phyloP scores from a whole-genome alignment of 2,113 vertebrate species.

The Silurus asotus region DNA sequence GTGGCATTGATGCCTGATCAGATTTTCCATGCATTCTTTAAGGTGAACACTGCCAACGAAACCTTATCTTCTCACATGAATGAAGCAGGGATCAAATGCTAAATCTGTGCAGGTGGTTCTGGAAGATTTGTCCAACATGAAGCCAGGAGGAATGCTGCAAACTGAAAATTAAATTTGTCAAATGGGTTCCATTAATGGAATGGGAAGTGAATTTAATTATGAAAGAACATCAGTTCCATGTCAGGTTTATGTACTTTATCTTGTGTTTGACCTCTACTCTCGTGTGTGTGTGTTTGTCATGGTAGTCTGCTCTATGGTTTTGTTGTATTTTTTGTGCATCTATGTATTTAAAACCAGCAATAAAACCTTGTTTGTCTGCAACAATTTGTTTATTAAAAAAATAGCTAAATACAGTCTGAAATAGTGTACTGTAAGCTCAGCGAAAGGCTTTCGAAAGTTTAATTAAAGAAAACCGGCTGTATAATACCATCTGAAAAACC shows the following conservation, averaged over 20 bases:
- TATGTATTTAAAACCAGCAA: neutral
- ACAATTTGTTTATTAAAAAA: neutral
- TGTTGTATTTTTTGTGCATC: neutral
- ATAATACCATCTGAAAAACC: neutral
- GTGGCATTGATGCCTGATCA: constrained; percentile 18
- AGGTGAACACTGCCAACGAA: constrained; percentile 7
- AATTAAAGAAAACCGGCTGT: neutral
- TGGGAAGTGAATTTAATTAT: constrained; percentile 7
- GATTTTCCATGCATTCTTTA: constrained; percentile 24
- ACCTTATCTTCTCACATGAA: constrained; percentile 33
- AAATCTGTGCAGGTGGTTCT: constrained; percentile 28
- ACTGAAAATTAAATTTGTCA: neutral
- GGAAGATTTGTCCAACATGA: constrained; percentile 7
- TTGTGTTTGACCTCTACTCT: neutral
- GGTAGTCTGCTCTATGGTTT: neutral
- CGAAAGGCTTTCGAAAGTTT: neutral
- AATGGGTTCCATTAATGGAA: neutral
- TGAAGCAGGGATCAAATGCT: constrained; percentile 27
- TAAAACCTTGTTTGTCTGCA: neutral
- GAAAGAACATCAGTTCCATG: neutral
- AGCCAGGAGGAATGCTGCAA: neutral
- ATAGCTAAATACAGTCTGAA: neutral
- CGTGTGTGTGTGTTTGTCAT: neutral
- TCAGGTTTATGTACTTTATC: neutral
- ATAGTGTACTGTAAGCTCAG: neutral